A percentile compares a stretch with the other conserved stretches of the same genome.
These are phyloP conservation scores for Ommatoiulus sabulosus DNA, from an alignment of 2,888 invertebrate genomes.

Conservation along the genomic window DNA sequence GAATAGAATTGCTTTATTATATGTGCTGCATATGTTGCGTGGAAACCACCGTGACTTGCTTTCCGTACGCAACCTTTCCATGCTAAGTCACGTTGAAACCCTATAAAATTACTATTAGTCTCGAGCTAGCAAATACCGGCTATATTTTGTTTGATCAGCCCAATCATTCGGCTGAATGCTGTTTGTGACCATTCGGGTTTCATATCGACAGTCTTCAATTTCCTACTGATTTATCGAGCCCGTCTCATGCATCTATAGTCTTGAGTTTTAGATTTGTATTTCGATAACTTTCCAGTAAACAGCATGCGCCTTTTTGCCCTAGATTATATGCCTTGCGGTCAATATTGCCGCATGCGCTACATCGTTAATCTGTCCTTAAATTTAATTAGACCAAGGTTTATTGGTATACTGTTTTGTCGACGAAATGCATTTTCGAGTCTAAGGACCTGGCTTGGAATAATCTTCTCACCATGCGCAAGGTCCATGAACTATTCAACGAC, in stretches of 20 bases:
- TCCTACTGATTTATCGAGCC: not conserved
- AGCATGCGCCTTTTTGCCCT: not conserved
- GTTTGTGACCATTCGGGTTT: not conserved
- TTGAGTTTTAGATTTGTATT: not conserved
- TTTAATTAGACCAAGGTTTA: constrained; percentile 39
- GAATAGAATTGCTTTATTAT: not conserved
- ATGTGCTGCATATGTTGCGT: not conserved
- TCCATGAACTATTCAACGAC: constrained; percentile 20
- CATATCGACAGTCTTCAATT: constrained; percentile 26
- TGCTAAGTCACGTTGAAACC: constrained; percentile 4
- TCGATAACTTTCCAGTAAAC: constrained; percentile 8
- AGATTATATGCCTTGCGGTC: not conserved
- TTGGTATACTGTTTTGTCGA: constrained; percentile 26
- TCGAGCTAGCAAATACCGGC: not conserved
- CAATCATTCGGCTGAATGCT: constrained; percentile 23
- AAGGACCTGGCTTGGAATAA: constrained; percentile 19
- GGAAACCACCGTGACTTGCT: not conserved
- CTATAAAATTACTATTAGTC: not conserved
- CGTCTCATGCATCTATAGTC: not conserved
- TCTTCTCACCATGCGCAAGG: not conserved
- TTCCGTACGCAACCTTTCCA: not conserved
- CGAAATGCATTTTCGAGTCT: not conserved
- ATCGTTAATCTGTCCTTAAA: constrained; percentile 27
- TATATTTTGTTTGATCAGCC: constrained; percentile 32
- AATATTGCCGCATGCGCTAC: not conserved